Conservation (phyloP, 2,888 invertebrate genomes). For the Pollenia griseotomentosa region DNA sequence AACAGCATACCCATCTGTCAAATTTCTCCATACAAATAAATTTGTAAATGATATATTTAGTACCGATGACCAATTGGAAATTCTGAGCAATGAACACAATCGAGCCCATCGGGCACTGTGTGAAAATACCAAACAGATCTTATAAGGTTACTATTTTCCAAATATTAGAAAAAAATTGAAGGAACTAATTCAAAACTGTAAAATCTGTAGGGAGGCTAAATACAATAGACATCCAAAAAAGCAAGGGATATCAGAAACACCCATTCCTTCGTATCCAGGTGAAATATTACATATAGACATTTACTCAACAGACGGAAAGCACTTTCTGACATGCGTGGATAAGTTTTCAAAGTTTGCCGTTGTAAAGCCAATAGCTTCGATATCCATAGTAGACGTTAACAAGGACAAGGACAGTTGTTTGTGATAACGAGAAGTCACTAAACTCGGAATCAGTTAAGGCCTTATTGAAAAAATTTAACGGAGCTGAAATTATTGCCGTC, state of each 20-base stretch:
- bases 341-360: constrained; percentile 42
- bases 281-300: constrained; percentile 47
- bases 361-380: constrained; percentile 71
- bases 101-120: constrained; percentile 30
- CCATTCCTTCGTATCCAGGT: constrained; percentile 32
- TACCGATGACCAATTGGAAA: constrained; percentile 62
- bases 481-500: constrained; percentile 13
- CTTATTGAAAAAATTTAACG: constrained; percentile 11
- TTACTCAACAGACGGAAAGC: constrained; percentile 40
- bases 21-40: constrained; percentile 45
- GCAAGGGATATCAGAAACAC: background rate
- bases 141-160: constrained; percentile 50
- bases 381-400: constrained; percentile 67
- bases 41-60: constrained; percentile 60
- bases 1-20: constrained; percentile 29
- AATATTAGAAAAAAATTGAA: constrained; percentile 29
- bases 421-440: constrained; percentile 26
- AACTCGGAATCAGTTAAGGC: constrained; percentile 31
- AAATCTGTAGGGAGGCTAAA: constrained; percentile 45
- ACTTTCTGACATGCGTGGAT: constrained; percentile 54
- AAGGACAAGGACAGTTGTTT: background rate
- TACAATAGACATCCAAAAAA: constrained; percentile 32
- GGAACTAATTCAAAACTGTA: constrained; percentile 35
- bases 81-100: constrained; percentile 57
- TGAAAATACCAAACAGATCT: constrained; percentile 53